Base-by-base conservation (phyloP, 2,888 invertebrate species). In the Xestoiulus laeticollis region DNA sequence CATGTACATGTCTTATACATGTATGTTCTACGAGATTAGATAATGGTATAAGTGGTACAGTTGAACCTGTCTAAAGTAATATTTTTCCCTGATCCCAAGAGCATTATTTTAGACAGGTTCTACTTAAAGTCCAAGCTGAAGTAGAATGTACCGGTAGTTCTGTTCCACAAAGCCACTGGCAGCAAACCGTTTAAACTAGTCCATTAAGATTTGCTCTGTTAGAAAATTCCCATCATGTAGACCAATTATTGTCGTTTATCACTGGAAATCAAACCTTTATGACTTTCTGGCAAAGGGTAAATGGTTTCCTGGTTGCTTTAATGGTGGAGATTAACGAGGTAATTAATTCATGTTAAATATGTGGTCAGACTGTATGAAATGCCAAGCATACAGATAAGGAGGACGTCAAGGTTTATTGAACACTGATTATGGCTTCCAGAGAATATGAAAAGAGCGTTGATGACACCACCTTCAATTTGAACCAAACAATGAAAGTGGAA, bases 311-410 rank as follows among this genome's bases (percentile, higher is more conserved):
- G 53, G 53, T 59, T 59, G 12, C n/a, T n/a, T n/a, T 59, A n/a
- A 59, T 59, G 53, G 53, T 59, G 53, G 53, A 59, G n/a, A 59
- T 59, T 59, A 59, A 59, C 53, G 53, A 59, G 53, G 53, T 59
- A 59, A 59, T 59, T 59, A 59, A 59, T 59, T n/a, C 53, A 59
- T 59, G 53, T 59, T 59, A 59, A 59, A 59, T 59, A 59, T 59
- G 53, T 59, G 53, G 53, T 59, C 53, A 59, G 53, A n/a, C 53
- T 48, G 53, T 59, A 59, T 59, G 53, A 59, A 59, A 59, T 59
- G 53, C 53, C 53, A 59, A 59, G 53, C 19, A 59, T 59, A 59
- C 53, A n/a, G 53, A 59, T 59, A 59, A 59, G 53, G 53, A 59
- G 6, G n/a, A n/a, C 53, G 19, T 59, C 53, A n/a, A 59, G n/a